Base-by-base conservation (phyloP, 2,797 vertebrate species). In the Bovichtus variegatus region DNA sequence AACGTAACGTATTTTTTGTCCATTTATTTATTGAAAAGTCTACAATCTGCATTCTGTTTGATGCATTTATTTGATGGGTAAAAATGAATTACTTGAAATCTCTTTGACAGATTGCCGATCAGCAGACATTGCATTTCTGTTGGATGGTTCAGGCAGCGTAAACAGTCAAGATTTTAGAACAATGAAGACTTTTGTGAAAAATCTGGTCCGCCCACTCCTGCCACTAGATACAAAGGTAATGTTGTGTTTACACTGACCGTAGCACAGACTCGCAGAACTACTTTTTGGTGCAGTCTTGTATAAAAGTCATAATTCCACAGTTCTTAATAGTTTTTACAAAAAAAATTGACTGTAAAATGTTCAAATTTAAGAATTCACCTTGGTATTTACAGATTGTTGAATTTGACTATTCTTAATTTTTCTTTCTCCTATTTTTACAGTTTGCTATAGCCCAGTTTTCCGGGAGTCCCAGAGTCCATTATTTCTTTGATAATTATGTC, bases 141-240 rank as follows among this genome's bases (percentile, higher is more conserved):
- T 95, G 74, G 95, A 95, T 36, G 94, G 94, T 6, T 95, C 95
- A 38, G 93, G 93, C 16, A 95, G 95, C 34, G 87, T 88, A 3
- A 0, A 0, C 0, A 2, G 0, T 7, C 8, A 1, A 0, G 83
- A 95, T 6, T 95, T 95, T 77, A 0, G 0, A 0, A 78, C 0
- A 54, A 95, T 95, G 94, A 94, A 93, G 79, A 0, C 0, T 0
- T 95, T 95, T 85, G 91, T 95, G n/a, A 81, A 13, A 81, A 9
- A 29, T 0, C 36, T 95, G 27, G 27, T 94, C n/a, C 0, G 0
- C 0, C 71, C 76, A 0, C 82, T 95, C 12, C 0, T 46, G 21
- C 49, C 21, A n/a, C 19, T 34, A 60, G 69, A 82, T 18, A 72
- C 71, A 50, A 21, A 71, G 91, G 94, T 94, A 76, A 5, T 46